Base-by-base conservation (phyloP, 1,140 invertebrate species). In the Macrotrachela quadricornifera region DNA sequence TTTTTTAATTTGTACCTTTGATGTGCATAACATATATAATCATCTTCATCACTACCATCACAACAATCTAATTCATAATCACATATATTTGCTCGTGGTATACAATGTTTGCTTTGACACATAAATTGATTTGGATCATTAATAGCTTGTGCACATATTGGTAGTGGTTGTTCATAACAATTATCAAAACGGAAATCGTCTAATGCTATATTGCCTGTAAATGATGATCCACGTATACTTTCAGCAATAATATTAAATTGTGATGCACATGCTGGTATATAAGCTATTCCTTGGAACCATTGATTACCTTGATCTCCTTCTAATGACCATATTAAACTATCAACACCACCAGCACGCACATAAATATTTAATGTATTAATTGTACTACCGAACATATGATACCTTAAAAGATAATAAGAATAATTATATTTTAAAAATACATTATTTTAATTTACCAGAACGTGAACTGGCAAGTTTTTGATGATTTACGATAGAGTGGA, bases 41-140 rank as follows among this genome's bases (percentile, higher is more conserved):
- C 53, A 1, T 43, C 43, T 54, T 68, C 65, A 56, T 68, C 66
- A 37, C 60, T 62, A 15, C 60, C 60, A 57, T 66, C 61, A 44
- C 53, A 50, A 50, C 66, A 68, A 44, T 63, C 60, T 15, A 55
- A 43, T 14, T 56, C 54, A 48, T 67, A 67, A 55, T 68, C 62
- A 59, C 66, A 68, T 10, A 61, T 59, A 46, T 62, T 50, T 10
- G 52, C 44, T 8, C 43, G n/a, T 16, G 56, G 38, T 4, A 65
- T 50, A 58, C 62, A 63, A 36, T 53, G 51, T 9, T 53, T 21
- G 30, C 42, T 46, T 15, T 21, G 36, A 43, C 43, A 51, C 21
- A 38, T 46, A 43, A 51, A 52, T 42, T 49, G 39, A 30, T 43
- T 49, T 8, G 21, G 2, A 52, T 43, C 36, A n/a, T n/a, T n/a